Evolutionary conservation across 2,113 vertebrate genomes (phyloP).

Genomic region (Mola mola): DNA sequence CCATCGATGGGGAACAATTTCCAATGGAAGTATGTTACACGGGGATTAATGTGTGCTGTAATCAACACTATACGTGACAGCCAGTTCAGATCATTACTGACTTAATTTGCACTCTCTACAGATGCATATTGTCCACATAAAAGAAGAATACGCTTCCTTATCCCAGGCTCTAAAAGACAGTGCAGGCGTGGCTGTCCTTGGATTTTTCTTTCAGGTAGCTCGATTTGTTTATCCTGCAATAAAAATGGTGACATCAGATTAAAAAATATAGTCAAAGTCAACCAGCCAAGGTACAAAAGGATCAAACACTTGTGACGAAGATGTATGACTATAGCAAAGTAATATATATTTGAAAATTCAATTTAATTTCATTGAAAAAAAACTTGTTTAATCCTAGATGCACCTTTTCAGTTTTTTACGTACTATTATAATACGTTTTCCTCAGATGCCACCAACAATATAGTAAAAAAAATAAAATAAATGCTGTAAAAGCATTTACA

Average conservation of each 20-base stretch:
- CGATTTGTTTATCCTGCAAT: background rate
- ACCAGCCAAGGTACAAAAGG: background rate
- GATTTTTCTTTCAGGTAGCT: constrained; percentile 86
- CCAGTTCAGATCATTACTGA: background rate
- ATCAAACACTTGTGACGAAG: background rate
- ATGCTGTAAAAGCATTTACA: too few species aligned
- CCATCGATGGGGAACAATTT: constrained; percentile 81
- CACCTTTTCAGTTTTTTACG: too few species aligned
- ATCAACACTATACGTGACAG: background rate
- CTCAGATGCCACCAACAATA: too few species aligned
- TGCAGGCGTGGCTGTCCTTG: constrained; percentile 83
- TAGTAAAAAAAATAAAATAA: too few species aligned
- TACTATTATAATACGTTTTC: too few species aligned
- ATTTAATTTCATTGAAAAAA: background rate
- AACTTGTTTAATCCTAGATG: too few species aligned
- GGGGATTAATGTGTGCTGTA: background rate
- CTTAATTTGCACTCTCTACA: constrained; percentile 44
- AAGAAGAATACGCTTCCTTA: constrained; percentile 43
- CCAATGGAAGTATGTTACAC: constrained; percentile 87
- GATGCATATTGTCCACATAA: constrained; percentile 89
- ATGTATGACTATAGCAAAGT: too few species aligned
- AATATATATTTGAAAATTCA: background rate
- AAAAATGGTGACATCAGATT: background rate
- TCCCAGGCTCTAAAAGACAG: constrained; percentile 37
- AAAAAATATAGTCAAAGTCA: background rate